Percentiles rank a stretch among this genome's conserved stretches.
Evolutionary conservation across 2,888 invertebrate genomes (phyloP).

Genomic region (Acleris holmiana): DNA sequence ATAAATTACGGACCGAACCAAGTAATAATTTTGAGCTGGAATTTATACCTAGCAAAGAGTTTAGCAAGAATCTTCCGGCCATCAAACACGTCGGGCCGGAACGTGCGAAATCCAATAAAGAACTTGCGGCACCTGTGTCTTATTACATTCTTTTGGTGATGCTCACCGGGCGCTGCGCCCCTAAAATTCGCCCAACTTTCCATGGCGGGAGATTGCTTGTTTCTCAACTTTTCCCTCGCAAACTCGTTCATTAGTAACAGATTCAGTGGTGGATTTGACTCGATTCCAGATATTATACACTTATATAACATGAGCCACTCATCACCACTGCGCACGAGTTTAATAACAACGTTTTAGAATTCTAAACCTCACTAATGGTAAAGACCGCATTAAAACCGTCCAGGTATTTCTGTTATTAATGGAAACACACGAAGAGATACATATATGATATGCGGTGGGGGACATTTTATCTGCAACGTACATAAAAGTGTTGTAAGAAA

Average conservation of each 20-base stretch:
- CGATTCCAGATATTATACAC: neutral
- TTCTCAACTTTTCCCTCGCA: conserved; percentile 78
- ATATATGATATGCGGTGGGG: too few species aligned
- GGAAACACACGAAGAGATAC: too few species aligned
- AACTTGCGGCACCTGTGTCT: conserved; percentile 80
- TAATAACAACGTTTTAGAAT: too few species aligned
- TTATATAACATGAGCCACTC: neutral
- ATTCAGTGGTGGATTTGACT: conserved; percentile 61
- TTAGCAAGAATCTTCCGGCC: conserved; percentile 79
- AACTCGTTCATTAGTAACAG: conserved; percentile 73
- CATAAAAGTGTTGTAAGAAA: too few species aligned
- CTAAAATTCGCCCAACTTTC: conserved; percentile 76
- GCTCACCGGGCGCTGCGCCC: conserved; percentile 64
- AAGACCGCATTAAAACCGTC: too few species aligned
- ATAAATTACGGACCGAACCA: conserved; percentile 44
- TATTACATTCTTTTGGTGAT: conserved; percentile 82
- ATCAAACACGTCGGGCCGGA: conserved; percentile 80
- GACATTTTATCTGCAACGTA: too few species aligned
- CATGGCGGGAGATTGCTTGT: conserved; percentile 75
- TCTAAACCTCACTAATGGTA: too few species aligned
- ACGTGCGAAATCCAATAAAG: conserved; percentile 84
- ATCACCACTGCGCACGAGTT: too few species aligned
- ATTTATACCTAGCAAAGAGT: conserved; percentile 77
- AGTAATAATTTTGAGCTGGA: conserved; percentile 62
- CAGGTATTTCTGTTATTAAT: too few species aligned